Evolutionary conservation across 2,888 invertebrate species (phyloP).

Genomic region (Phengaris arion): DNA sequence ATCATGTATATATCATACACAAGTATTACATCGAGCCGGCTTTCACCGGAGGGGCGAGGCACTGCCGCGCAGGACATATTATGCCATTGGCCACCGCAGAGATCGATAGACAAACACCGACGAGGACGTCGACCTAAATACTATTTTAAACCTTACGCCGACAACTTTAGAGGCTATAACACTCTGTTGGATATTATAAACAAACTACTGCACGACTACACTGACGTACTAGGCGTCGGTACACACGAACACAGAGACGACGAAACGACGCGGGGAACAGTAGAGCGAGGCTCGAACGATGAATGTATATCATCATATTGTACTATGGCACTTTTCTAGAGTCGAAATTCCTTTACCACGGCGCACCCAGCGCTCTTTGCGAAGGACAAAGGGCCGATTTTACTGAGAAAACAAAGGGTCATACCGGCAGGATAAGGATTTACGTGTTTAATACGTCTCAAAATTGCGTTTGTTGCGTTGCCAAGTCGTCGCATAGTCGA

Average conservation of each 20-base stretch:
- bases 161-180: conserved; percentile 60
- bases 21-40: conserved; percentile 57
- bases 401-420: conserved; percentile 74
- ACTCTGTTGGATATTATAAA: conserved; percentile 73
- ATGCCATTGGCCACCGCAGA: conserved; percentile 81
- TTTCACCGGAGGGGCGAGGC: conserved; percentile 71
- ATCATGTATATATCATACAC: conserved; percentile 47
- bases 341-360: conserved; percentile 72
- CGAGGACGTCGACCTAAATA: conserved; percentile 76
- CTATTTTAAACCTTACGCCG: conserved; percentile 65
- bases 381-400: conserved; percentile 76
- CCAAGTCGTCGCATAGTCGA: conserved; percentile 61
- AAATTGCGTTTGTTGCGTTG: conserved; percentile 62
- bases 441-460: conserved; percentile 54
- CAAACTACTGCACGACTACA: conserved; percentile 78
- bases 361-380: conserved; percentile 68
- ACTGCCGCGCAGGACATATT: conserved; percentile 77
- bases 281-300: conserved; percentile 61
- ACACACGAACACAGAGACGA: conserved; percentile 60
- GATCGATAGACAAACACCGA: conserved; percentile 82
- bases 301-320: conserved; percentile 64
- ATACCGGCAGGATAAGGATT: conserved; percentile 65
- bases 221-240: conserved; percentile 63
- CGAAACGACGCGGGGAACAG: conserved; percentile 70
- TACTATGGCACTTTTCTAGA: conserved; percentile 76